Evolutionary conservation across 1,140 invertebrate genomes (phyloP).

Genomic region (Chymomyza costata): DNA sequence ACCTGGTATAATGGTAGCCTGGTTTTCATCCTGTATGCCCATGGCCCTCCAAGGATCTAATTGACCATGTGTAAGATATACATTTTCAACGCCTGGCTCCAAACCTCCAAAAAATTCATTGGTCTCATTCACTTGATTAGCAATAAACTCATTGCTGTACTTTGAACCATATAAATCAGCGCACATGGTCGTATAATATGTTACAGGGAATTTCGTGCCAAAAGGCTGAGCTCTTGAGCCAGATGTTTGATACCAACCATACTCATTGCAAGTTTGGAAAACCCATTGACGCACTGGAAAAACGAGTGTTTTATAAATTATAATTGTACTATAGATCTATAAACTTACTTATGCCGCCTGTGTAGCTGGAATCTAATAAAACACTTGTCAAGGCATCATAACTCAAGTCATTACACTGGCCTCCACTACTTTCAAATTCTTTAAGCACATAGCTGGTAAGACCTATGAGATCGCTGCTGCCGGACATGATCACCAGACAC

Average conservation of each 20-base stretch:
- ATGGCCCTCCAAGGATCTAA: constrained; percentile 82
- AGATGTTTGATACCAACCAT: constrained; percentile 84
- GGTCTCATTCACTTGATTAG: constrained; percentile 75
- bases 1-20: constrained; percentile 64
- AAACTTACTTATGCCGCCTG: constrained; percentile 50
- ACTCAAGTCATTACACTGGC: constrained; percentile 49
- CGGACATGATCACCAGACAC: constrained; percentile 54
- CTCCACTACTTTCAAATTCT: constrained; percentile 23
- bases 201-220: constrained; percentile 78
- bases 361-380: constrained; percentile 49
- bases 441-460: constrained; percentile 46
- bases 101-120: constrained; percentile 80
- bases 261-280: constrained; percentile 86
- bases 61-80: constrained; percentile 80
- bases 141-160: constrained; percentile 46
- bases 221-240: constrained; percentile 79
- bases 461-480: constrained; percentile 50
- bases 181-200: constrained; percentile 80
- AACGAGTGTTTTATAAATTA: background rate
- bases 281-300: constrained; percentile 79
- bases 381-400: constrained; percentile 44
- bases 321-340: background rate
- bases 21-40: constrained; percentile 75
- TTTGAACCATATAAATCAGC: constrained; percentile 79
- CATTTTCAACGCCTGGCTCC: constrained; percentile 78